phyloP scores from a whole-genome alignment of 2,888 invertebrate genomes.

The Gymnoscelis rufifasciata region DNA sequence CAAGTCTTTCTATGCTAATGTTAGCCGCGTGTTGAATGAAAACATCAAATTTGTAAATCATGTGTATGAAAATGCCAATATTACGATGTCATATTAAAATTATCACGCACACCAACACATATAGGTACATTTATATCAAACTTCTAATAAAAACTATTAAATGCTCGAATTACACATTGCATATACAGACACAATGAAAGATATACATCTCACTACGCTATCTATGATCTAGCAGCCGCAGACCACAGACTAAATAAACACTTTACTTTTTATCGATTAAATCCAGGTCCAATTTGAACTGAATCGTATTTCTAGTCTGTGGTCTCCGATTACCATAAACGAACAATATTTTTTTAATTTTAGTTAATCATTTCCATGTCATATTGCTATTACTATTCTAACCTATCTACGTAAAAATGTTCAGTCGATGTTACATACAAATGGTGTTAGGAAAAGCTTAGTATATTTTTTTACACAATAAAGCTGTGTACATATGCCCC shows the following conservation, averaged over 20 bases:
- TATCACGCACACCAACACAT: conserved; percentile 68
- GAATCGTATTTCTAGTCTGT: background rate
- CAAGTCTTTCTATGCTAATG: conserved; percentile 56
- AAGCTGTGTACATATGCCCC: conserved; percentile 36
- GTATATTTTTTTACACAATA: conserved; percentile 36
- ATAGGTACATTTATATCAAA: conserved; percentile 51
- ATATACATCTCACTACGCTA: conserved; percentile 57
- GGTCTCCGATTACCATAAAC: conserved; percentile 9
- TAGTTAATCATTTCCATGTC: conserved; percentile 34
- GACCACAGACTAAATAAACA: background rate
- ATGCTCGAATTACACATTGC: conserved; percentile 67
- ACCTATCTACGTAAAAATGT: conserved; percentile 74
- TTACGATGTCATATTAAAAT: conserved; percentile 35
- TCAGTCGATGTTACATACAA: conserved; percentile 77
- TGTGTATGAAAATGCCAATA: conserved; percentile 44
- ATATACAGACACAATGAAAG: conserved; percentile 52
- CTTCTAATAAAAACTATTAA: conserved; percentile 64
- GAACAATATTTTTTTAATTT: conserved; percentile 36
- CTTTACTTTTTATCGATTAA: background rate
- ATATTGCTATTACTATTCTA: conserved; percentile 38
- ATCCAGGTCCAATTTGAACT: background rate
- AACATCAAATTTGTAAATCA: conserved; percentile 49
- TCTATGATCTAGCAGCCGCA: conserved; percentile 33
- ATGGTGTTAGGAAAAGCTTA: conserved; percentile 67
- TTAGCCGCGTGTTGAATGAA: conserved; percentile 53